Base-by-base conservation (phyloP, 1,140 invertebrate genomes). In the Zophobas atratus region DNA sequence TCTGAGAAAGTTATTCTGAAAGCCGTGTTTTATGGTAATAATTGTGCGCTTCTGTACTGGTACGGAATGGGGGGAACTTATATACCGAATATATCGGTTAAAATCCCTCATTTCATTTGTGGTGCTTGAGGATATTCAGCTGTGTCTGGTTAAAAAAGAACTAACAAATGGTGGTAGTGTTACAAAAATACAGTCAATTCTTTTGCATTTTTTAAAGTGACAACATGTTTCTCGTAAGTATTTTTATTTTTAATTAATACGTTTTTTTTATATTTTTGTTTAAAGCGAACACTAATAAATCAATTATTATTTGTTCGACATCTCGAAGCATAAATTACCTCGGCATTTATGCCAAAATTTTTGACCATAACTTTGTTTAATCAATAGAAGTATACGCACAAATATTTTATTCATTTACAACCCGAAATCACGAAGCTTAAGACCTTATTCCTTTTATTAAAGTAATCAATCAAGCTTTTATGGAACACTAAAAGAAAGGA, bases 1-100 rank as follows among this genome's bases (percentile, higher is more conserved):
- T 55, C 71, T 73, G 71, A 56, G 71, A 73, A 73, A 73, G 71
- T 73, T 73, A 56, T 73, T 56, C 71, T 32, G 71, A 73, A 73
- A 73, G 71, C 55, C 51, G 55, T 39, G 46, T 51, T 48, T 73
- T 73, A 73, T 73, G 71, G 49, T 73, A 73, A 73, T 73, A 56
- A 53, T 73, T 73, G 55, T 73, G 55, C 49, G 55, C 71, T 56
- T 63, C 57, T 63, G 57, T 63, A 63, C 57, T 67, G 60, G 60
- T 67, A 67, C 60, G 55, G 51, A 73, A 73, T 73, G 71, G 71
- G 49, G 70, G 70, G 71, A 36, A 53, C 71, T 73, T 73, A 73
- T 73, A 73, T 55, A 73, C 51, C n/a, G 41, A 73, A 73, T 55
- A 73, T 73, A 73, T 55, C 48, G 41, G 8, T 67, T 46, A 32